phyloP scores from a whole-genome alignment of 2,797 vertebrate species.

The Trichosurus vulpecula region DNA sequence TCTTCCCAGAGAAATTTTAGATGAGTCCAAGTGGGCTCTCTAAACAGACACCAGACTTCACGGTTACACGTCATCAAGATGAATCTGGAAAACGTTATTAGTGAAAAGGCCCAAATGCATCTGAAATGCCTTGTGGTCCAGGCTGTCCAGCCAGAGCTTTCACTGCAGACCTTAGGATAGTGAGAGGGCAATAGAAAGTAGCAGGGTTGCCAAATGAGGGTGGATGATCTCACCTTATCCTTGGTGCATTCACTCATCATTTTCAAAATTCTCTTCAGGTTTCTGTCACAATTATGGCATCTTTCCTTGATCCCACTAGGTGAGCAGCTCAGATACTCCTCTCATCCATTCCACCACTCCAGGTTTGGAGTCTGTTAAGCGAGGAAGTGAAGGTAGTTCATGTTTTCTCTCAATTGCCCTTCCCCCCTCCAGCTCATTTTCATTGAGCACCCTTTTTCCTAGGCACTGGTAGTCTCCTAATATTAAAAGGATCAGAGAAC shows the following conservation, averaged over 20 bases:
- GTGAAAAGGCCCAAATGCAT: constrained; percentile 15
- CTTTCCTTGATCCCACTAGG: neutral
- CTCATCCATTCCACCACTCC: neutral
- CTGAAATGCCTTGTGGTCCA: constrained; percentile 28
- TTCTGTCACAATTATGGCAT: neutral
- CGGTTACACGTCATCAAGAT: constrained; percentile 21
- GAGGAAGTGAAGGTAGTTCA: neutral
- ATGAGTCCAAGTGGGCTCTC: constrained; percentile 8
- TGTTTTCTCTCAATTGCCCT: neutral
- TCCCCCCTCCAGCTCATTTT: neutral
- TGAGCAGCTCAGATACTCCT: neutral
- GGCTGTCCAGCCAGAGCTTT: neutral
- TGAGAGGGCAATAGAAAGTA: neutral
- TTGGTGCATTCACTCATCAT: neutral
- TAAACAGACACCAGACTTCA: constrained; percentile 15
- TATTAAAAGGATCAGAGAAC: neutral
- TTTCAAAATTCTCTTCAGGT: neutral
- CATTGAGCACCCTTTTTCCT: neutral
- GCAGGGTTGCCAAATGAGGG: neutral
- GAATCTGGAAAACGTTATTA: constrained; percentile 8
- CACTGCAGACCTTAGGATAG: neutral
- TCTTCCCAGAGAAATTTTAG: constrained; percentile 29
- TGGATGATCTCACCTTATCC: neutral
- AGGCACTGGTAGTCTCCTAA: neutral
- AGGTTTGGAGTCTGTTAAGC: neutral